Base-by-base conservation (phyloP, 2,888 invertebrate species). In the Galerucella pusilla region DNA sequence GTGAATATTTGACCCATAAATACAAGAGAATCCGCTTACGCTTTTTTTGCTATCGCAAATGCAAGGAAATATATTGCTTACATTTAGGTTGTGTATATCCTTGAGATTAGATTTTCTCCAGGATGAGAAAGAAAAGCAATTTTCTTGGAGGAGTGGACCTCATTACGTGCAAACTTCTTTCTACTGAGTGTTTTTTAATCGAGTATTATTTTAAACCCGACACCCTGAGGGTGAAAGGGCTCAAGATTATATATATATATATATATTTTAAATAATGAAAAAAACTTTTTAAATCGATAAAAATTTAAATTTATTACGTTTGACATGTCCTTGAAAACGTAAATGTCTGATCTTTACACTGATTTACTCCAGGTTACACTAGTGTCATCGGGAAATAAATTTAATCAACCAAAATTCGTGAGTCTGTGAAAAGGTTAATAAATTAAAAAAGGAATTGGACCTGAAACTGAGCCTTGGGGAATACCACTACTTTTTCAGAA, bases 1-100 rank as follows among this genome's bases (percentile, higher is more conserved):
- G 79, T 75, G 77, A 74, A 79, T 79, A 79, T 79, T 79, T 77
- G 71, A 77, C 71, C 68, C 75, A 79, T 79, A 79, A 79, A 79
- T 79, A 79, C 74, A 73, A 74, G 72, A 72, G 71, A 68, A 69
- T 57, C 64, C 79, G 76, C 69, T 71, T 73, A 66, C 61, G 74
- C 75, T 73, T 73, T 77, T 78, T 77, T 77, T 68, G 59, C 74
- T 69, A 75, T 75, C 76, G 75, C 70, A 77, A 71, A 73, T 68
- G 74, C 73, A 77, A 75, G 69, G 54, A 74, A 77, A 76, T 75
- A 74, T 78, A 74, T 78, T 77, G 74, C 76, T 72, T 60, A 71
- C 71, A 76, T 75, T 69, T 70, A 67, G 70, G 61, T 71, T 71
- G 64, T 72, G 71, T 72, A 66, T 74, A 76, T 71, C 71, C 68